Conservation (phyloP, 1,140 invertebrate species). For the Venturia canescens region DNA sequence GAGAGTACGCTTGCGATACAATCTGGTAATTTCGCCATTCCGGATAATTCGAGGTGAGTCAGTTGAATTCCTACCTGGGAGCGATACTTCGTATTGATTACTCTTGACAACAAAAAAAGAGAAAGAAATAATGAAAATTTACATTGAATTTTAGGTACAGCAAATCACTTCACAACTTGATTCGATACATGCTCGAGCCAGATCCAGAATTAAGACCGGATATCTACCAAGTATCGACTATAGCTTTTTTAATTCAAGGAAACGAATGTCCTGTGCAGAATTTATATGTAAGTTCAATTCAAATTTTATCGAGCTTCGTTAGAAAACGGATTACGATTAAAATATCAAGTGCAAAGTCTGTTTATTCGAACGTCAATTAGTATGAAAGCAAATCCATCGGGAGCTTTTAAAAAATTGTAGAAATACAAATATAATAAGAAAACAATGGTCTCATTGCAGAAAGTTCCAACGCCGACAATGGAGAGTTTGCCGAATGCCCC, state of each 20-base stretch:
- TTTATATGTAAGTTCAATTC: conserved; percentile 83
- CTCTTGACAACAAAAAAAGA: no score
- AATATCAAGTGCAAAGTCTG: no score
- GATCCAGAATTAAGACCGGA: conserved; percentile 90
- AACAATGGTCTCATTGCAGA: conserved; percentile 73
- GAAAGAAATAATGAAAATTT: background rate
- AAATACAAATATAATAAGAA: background rate
- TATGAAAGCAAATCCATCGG: background rate
- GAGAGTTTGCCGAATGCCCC: conserved; percentile 81
- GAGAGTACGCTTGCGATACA: conserved; percentile 96
- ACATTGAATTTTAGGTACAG: conserved; percentile 69
- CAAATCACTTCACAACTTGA: conserved; percentile 74
- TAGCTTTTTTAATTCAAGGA: conserved; percentile 86
- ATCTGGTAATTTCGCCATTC: conserved; percentile 92
- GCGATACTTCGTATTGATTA: no score
- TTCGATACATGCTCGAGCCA: conserved; percentile 90
- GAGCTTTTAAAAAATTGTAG: background rate
- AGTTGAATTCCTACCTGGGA: conserved; percentile 53
- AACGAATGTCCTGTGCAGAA: conserved; percentile 90
- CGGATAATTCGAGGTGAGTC: conserved; percentile 87
- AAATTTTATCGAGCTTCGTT: background rate
- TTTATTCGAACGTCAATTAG: no score
- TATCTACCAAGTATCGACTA: conserved; percentile 91
- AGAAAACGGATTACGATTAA: background rate
- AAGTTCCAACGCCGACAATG: conserved; percentile 81